Conservation (phyloP, 2,888 invertebrate species). For the Papilio elwesi region DNA sequence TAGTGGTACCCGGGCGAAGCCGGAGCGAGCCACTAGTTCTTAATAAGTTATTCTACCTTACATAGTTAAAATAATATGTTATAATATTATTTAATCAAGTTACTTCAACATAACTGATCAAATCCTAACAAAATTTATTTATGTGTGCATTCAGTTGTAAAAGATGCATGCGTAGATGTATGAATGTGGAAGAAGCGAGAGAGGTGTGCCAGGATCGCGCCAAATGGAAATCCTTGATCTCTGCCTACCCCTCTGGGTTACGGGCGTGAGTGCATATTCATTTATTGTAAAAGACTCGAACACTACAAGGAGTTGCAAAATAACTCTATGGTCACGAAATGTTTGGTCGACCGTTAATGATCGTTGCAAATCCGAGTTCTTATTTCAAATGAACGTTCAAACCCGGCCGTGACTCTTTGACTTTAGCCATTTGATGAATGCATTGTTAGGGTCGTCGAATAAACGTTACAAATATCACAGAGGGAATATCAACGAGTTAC, state of each 20-base stretch:
- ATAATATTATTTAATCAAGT: neutral
- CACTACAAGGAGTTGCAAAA: slow-evolving; percentile 20
- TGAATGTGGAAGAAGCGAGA: too few relatives aligned
- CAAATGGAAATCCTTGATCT: too few relatives aligned
- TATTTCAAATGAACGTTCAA: slow-evolving; percentile 28
- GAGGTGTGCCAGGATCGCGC: too few relatives aligned
- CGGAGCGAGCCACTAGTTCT: too few relatives aligned
- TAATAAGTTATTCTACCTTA: too few relatives aligned
- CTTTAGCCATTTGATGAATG: slow-evolving; percentile 7
- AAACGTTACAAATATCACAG: neutral
- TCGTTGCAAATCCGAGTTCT: slow-evolving; percentile 30
- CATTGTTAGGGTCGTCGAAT: neutral
- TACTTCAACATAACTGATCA: neutral
- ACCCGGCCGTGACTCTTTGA: slow-evolving; percentile 31
- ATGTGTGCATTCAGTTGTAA: slow-evolving; percentile 1
- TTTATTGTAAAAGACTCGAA: too few relatives aligned
- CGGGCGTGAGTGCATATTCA: too few relatives aligned
- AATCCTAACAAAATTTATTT: neutral
- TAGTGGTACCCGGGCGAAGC: too few relatives aligned
- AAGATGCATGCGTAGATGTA: too few relatives aligned
- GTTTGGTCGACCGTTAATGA: slow-evolving; percentile 18
- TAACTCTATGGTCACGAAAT: slow-evolving; percentile 27
- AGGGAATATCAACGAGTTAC: too few relatives aligned
- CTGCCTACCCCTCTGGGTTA: too few relatives aligned
- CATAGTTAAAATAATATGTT: neutral